Conservation (phyloP, 1,140 invertebrate genomes). For the Cydia strobilella region DNA sequence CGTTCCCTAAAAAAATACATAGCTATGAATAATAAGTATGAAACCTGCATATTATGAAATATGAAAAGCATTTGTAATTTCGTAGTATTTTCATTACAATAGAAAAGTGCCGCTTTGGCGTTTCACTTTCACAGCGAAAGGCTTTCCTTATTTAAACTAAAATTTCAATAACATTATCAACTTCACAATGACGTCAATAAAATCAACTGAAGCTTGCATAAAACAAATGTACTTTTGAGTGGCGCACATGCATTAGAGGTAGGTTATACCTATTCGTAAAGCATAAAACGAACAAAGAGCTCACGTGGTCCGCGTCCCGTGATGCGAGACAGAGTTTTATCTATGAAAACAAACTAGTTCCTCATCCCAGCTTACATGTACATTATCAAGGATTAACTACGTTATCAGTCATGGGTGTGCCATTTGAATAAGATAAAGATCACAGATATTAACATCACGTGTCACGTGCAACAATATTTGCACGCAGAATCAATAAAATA, state of each 20-base stretch:
- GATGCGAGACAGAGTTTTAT: conserved; percentile 1
- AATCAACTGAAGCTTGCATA: neutral
- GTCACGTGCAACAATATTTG: neutral
- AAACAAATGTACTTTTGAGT: neutral
- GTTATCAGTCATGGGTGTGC: neutral
- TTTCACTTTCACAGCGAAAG: conserved; percentile 1
- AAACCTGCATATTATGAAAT: too few species aligned
- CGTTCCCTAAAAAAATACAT: too few species aligned
- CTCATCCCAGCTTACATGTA: neutral
- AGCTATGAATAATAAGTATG: too few species aligned
- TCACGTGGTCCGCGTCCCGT: conserved; percentile 21
- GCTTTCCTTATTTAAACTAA: neutral
- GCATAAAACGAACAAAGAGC: conserved; percentile 11
- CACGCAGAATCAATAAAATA: neutral
- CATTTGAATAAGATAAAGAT: neutral
- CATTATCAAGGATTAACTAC: neutral
- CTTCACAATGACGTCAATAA: neutral
- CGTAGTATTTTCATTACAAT: too few species aligned
- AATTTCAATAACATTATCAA: neutral
- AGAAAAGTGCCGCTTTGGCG: neutral
- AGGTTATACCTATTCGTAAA: conserved; percentile 6
- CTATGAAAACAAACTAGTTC: conserved; percentile 18
- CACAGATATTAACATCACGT: neutral
- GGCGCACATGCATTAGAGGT: neutral
- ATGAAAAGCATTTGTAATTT: too few species aligned